Conservation (phyloP, 2,797 vertebrate species). For the Hypotaenidia okinawae region DNA sequence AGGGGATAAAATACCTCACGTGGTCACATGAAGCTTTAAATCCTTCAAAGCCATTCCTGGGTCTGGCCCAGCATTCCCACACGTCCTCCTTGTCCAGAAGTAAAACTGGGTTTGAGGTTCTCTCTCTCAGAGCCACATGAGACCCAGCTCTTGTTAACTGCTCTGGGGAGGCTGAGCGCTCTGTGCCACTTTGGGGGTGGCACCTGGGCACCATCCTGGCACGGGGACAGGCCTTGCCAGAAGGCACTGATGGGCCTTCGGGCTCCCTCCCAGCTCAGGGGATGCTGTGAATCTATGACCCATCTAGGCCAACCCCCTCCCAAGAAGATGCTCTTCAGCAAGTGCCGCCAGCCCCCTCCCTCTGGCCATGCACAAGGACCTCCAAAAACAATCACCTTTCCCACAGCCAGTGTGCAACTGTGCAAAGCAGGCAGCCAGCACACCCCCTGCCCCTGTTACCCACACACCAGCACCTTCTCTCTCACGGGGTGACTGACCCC, state of each 20-base stretch:
- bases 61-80: background rate
- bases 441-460: background rate
- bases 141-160: background rate
- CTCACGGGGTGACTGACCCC: background rate
- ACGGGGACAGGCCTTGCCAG: conserved; percentile 8
- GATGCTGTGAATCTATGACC: too few species aligned
- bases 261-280: too few species aligned
- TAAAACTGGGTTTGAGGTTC: background rate
- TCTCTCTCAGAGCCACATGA: background rate
- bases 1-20: too few species aligned
- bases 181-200: background rate
- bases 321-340: background rate
- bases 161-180: background rate
- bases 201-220: background rate
- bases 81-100: background rate
- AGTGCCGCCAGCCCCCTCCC: background rate
- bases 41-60: background rate
- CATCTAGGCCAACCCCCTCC: too few species aligned
- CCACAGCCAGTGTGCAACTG: background rate
- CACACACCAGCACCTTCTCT: rapidly evolving
- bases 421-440: rapidly evolving
- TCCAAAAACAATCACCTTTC: background rate
- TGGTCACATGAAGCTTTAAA: background rate
- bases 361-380: background rate
- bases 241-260: too few species aligned